Percentiles rank a stretch among this genome's conserved stretches.
These are phyloP conservation scores for Centroberyx gerrardi DNA, from an alignment of 2,797 vertebrate genomes.

Conservation along the genomic window DNA sequence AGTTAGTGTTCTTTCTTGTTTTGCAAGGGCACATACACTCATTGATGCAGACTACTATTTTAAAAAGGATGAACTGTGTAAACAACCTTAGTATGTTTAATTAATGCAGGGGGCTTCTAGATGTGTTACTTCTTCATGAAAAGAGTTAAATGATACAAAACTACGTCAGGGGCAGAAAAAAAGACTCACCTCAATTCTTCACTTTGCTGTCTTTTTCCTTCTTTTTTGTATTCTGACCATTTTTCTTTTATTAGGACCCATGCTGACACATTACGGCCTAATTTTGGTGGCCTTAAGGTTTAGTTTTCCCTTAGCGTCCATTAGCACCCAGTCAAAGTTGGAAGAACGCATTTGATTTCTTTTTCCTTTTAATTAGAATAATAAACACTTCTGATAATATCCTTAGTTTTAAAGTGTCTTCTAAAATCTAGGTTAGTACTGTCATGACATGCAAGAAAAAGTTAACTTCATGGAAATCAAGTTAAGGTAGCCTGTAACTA, in stretches of 20 bases:
- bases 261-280: background rate
- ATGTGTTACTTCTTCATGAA: too few species aligned
- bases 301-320: background rate
- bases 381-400: background rate
- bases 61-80: too few species aligned
- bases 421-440: background rate
- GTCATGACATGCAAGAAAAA: background rate
- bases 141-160: too few species aligned
- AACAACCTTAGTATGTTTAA: too few species aligned
- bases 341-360: too few species aligned
- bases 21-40: background rate
- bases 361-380: too few species aligned
- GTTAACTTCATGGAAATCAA: background rate
- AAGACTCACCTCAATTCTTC: too few species aligned
- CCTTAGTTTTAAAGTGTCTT: background rate
- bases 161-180: too few species aligned
- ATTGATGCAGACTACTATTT: too few species aligned
- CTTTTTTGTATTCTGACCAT: background rate
- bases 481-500: background rate
- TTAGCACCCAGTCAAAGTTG: too few species aligned
- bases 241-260: background rate
- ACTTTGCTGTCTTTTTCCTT: background rate
- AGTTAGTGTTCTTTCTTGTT: background rate
- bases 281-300: background rate
- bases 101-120: too few species aligned